Evolutionary conservation across 2,113 vertebrate genomes (phyloP).

Genomic region (Salvelinus sp.): DNA sequence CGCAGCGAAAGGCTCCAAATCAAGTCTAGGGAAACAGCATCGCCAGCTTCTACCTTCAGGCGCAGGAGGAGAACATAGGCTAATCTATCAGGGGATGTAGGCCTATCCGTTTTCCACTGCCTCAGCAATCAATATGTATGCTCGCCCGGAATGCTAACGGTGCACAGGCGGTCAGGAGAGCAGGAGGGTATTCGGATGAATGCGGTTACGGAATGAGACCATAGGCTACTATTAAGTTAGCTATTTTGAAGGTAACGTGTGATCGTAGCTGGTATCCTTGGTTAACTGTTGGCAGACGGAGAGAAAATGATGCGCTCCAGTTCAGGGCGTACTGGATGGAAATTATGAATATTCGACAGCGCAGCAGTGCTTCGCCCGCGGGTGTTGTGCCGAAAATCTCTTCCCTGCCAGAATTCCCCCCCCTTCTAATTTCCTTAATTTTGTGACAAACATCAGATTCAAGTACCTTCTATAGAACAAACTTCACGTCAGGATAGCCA

Average conservation of each 20-base stretch:
- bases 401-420: no score
- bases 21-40: conserved; percentile 35
- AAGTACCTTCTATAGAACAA: no score
- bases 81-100: conserved; percentile 18
- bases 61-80: background rate
- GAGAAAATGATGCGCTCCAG: background rate
- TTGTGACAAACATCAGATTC: no score
- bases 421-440: no score
- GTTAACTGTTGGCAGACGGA: background rate
- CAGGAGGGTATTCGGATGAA: conserved; percentile 4
- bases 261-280: background rate
- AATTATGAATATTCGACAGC: background rate
- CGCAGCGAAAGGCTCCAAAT: conserved; percentile 47
- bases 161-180: background rate
- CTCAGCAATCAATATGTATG: conserved; percentile 23
- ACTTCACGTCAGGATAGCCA: no score
- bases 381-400: no score
- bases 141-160: conserved; percentile 6
- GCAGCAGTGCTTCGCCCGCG: background rate
- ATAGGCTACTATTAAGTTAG: background rate
- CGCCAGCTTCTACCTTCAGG: conserved; percentile 27
- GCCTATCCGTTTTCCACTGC: conserved; percentile 28
- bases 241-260: background rate
- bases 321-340: background rate
- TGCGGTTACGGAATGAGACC: conserved; percentile 12